Percentiles rank a stretch among this genome's conserved stretches.
Conservation (phyloP, 2,113 vertebrate species). For the Salminus brasiliensis region DNA sequence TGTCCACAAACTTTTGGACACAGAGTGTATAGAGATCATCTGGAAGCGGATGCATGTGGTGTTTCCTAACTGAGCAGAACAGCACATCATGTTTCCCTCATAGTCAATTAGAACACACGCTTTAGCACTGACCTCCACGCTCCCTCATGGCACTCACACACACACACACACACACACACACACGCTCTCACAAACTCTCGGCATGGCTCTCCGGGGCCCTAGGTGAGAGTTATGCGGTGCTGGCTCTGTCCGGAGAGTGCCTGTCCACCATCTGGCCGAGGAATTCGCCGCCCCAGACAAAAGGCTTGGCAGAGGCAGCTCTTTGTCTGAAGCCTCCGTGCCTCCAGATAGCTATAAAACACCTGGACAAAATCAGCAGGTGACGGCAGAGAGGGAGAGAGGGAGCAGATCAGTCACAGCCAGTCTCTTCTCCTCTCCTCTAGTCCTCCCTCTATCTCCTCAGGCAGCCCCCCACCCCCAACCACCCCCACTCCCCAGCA, state of each 20-base stretch:
- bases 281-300: conserved; percentile 85
- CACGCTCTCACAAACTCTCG: conserved; percentile 5
- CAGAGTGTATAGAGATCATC: no score
- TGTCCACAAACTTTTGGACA: no score
- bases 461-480: conserved; percentile 53
- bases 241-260: conserved; percentile 73
- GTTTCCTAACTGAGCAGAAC: background rate
- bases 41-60: background rate
- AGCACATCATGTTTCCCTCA: background rate
- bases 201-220: background rate
- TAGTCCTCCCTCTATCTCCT: conserved; percentile 45
- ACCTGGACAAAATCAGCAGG: conserved; percentile 91
- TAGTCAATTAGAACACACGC: background rate
- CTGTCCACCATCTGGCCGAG: conserved; percentile 87
- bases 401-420: conserved; percentile 84
- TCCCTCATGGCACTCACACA: background rate
- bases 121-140: background rate
- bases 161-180: conserved; percentile 14
- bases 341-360: conserved; percentile 87
- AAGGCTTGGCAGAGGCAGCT: conserved; percentile 83
- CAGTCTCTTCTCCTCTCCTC: conserved; percentile 50
- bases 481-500: conserved; percentile 69
- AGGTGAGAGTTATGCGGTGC: conserved; percentile 67
- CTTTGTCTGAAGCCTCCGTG: conserved; percentile 82
- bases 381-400: conserved; percentile 76